phyloP scores from a whole-genome alignment of 2,888 invertebrate genomes.

The Synergus japonicus region DNA sequence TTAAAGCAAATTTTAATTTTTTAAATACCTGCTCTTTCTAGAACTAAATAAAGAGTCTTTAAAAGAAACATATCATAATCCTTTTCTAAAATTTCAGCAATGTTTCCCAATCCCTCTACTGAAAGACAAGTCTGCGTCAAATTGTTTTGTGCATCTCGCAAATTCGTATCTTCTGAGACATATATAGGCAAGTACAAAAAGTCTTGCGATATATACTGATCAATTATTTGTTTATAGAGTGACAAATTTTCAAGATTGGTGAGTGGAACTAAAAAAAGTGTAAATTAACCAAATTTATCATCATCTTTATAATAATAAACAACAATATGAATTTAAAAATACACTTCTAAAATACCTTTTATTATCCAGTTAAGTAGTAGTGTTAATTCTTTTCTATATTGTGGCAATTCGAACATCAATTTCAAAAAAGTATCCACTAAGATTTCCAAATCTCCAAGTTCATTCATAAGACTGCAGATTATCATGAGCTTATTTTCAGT shows the following conservation, averaged over 20 bases:
- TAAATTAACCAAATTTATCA: conserved; percentile 57
- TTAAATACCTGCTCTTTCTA: conserved; percentile 84
- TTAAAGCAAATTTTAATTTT: neutral
- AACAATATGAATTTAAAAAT: conserved; percentile 55
- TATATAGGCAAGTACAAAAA: conserved; percentile 70
- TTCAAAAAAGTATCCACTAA: conserved; percentile 83
- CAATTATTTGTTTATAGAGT: conserved; percentile 67
- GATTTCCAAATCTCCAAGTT: conserved; percentile 79
- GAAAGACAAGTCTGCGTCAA: conserved; percentile 84
- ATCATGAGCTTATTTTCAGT: conserved; percentile 79
- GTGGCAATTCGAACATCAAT: conserved; percentile 78
- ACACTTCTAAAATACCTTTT: conserved; percentile 71
- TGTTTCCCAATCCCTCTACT: conserved; percentile 84
- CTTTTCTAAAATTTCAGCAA: conserved; percentile 79
- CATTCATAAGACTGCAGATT: conserved; percentile 80
- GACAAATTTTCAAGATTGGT: conserved; percentile 51
- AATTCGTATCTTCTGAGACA: conserved; percentile 60
- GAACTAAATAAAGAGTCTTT: conserved; percentile 83
- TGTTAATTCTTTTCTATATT: conserved; percentile 81
- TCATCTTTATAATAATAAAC: conserved; percentile 69
- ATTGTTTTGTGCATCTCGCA: conserved; percentile 81
- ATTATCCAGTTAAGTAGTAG: conserved; percentile 81
- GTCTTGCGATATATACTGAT: conserved; percentile 65
- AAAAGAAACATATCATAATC: conserved; percentile 82
- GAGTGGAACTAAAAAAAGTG: conserved; percentile 56